Percentiles rank a stretch among this genome's conserved stretches.
Evolutionary conservation across 2,797 vertebrate genomes (phyloP).

Genomic region (Artibeus lituratus): DNA sequence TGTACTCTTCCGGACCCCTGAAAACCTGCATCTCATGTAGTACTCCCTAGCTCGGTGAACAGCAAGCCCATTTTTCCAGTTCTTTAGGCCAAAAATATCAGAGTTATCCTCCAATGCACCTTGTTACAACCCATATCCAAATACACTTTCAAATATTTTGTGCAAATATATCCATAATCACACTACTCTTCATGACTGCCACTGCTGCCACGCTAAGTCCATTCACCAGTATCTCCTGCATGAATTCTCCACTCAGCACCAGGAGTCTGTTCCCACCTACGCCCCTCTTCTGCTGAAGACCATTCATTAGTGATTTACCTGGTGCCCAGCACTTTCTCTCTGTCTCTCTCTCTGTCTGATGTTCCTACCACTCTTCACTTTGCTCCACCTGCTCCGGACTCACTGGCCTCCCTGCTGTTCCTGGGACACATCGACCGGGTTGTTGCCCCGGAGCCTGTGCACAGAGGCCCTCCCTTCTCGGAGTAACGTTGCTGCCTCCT

Average conservation of each 20-base stretch:
- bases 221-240: neutral
- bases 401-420: neutral
- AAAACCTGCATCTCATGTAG: neutral
- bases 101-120: neutral
- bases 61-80: neutral
- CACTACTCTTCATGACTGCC: neutral
- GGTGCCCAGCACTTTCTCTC: neutral
- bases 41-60: neutral
- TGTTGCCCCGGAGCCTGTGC: neutral
- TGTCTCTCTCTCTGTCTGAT: neutral
- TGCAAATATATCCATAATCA: neutral
- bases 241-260: neutral
- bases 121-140: neutral
- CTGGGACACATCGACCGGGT: too few species aligned
- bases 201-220: neutral
- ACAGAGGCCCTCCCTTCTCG: neutral
- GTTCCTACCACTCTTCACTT: neutral
- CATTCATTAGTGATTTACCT: too few species aligned
- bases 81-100: neutral
- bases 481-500: neutral
- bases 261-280: neutral
- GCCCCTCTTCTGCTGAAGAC: neutral
- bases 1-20: neutral
- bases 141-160: neutral
- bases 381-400: neutral